Conservation (phyloP, 2,888 invertebrate species). For the Ephialtes manifestator region DNA sequence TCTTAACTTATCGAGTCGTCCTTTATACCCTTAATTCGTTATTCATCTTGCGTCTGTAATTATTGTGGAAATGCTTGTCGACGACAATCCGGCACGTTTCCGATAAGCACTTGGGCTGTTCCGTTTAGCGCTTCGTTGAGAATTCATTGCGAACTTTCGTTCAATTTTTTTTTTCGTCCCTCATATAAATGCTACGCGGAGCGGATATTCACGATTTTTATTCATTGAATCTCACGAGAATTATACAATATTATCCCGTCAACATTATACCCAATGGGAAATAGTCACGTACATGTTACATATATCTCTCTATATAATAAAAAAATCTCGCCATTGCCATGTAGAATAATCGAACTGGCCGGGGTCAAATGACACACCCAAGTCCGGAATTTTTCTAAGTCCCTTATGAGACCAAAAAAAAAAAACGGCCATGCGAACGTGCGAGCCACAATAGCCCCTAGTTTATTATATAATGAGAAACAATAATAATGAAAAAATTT, state of each 20-base stretch:
- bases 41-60: background rate
- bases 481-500: too few relatives aligned
- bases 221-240: background rate
- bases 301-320: background rate
- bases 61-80: background rate
- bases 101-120: background rate
- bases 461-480: too few relatives aligned
- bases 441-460: too few relatives aligned
- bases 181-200: background rate
- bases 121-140: background rate
- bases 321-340: too few relatives aligned
- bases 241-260: background rate
- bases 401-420: too few relatives aligned
- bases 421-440: too few relatives aligned
- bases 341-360: too few relatives aligned
- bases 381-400: too few relatives aligned
- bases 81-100: background rate
- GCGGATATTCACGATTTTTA: background rate
- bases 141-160: background rate
- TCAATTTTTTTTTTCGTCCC: background rate
- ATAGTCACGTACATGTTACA: background rate
- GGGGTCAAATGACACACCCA: too few relatives aligned
- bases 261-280: background rate
- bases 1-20: background rate
- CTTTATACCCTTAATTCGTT: background rate